These are phyloP conservation scores for Neodiprion lecontei DNA, from an alignment of 1,140 invertebrate genomes.

Conservation along the genomic window DNA sequence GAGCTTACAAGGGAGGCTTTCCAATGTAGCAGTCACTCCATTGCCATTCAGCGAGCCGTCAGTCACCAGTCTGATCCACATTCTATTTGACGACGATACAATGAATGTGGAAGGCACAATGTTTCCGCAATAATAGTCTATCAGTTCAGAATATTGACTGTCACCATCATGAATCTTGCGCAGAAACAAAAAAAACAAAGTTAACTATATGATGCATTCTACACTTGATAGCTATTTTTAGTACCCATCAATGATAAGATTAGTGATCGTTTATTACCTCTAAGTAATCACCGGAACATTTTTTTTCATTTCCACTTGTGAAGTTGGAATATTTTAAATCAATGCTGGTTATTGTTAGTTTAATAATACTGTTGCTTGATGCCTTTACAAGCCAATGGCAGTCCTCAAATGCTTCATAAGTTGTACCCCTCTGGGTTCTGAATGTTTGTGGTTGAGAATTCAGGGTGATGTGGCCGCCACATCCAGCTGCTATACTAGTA, in stretches of 20 bases:
- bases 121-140: slow-evolving; percentile 73
- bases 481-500: slow-evolving; percentile 56
- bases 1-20: slow-evolving; percentile 59
- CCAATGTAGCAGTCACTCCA: slow-evolving; percentile 68
- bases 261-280: slow-evolving; percentile 61
- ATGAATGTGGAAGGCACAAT: slow-evolving; percentile 58
- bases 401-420: slow-evolving; percentile 68
- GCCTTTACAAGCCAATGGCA: slow-evolving; percentile 67
- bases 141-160: slow-evolving; percentile 66
- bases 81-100: slow-evolving; percentile 62
- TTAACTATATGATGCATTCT: background rate
- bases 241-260: too few species aligned
- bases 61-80: slow-evolving; percentile 71
- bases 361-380: slow-evolving; percentile 41
- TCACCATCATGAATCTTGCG: slow-evolving; percentile 70
- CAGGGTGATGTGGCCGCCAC: slow-evolving; percentile 68
- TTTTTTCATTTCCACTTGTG: slow-evolving; percentile 19
- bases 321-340: slow-evolving; percentile 47
- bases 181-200: background rate
- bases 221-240: too few species aligned
- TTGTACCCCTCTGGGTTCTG: slow-evolving; percentile 62
- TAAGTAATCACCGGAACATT: slow-evolving; percentile 72
- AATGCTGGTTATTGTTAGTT: slow-evolving; percentile 48
- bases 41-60: slow-evolving; percentile 63
- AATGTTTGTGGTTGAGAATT: slow-evolving; percentile 57